These are phyloP conservation scores for Menidia menidia DNA, from an alignment of 2,797 vertebrate genomes.

Conservation along the genomic window DNA sequence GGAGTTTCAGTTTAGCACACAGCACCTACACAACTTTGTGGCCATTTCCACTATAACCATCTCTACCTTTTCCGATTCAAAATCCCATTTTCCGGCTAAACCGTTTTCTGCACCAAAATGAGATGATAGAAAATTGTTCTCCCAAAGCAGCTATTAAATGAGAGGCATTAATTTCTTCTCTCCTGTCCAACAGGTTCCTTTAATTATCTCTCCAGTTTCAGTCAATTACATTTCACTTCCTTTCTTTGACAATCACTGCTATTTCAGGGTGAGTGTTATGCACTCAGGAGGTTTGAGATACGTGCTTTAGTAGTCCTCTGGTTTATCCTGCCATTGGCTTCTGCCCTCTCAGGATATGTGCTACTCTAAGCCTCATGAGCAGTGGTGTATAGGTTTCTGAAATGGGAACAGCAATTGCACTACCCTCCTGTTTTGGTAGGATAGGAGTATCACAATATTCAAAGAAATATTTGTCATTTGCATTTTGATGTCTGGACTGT, in stretches of 20 bases:
- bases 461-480: constrained; percentile 9
- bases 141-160: constrained; percentile 82
- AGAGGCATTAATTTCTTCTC: constrained; percentile 82
- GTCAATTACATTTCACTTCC: constrained; percentile 87
- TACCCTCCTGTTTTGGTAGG: constrained; percentile 21
- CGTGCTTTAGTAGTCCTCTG: constrained; percentile 63
- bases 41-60: constrained; percentile 66
- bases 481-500: background rate
- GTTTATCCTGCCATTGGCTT: constrained; percentile 40
- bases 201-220: constrained; percentile 87
- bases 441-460: constrained; percentile 22
- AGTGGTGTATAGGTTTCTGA: constrained; percentile 26
- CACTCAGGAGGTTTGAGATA: constrained; percentile 74
- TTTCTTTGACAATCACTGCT: constrained; percentile 85
- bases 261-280: constrained; percentile 83
- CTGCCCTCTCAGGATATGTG: constrained; percentile 43
- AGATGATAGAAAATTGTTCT: constrained; percentile 71
- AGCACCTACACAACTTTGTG: constrained; percentile 60
- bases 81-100: constrained; percentile 74
- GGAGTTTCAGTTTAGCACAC: constrained; percentile 81
- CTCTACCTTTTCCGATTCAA: constrained; percentile 53
- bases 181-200: constrained; percentile 84
- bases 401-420: constrained; percentile 23
- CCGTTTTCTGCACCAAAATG: constrained; percentile 57
- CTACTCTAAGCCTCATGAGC: constrained; percentile 46